Base-by-base conservation (phyloP, 1,140 invertebrate species). In the Harpegnathos saltator region DNA sequence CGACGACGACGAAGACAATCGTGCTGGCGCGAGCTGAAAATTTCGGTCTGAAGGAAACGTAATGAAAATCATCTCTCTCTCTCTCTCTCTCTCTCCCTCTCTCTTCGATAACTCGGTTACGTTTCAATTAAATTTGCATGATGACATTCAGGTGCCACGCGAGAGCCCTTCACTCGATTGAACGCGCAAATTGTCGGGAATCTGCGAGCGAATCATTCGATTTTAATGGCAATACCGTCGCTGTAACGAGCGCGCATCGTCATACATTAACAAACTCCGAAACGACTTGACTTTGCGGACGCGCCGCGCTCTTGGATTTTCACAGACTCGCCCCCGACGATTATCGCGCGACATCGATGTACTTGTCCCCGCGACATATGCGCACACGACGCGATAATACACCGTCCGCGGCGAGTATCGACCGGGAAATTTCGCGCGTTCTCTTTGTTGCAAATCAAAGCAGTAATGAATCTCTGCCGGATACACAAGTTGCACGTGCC, bases 81-180 rank as follows among this genome's bases (percentile, higher is more conserved):
- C n/a, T n/a, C n/a, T n/a, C n/a, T n/a, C n/a, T n/a, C n/a, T n/a
- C n/a, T n/a, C n/a, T n/a, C n/a, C n/a, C n/a, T n/a, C n/a, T n/a
- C n/a, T n/a, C n/a, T n/a, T n/a, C 75, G 52, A 78, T 78, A 80
- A 80, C 29, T 75, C 62, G 73, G 78, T 82, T 61, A 82, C 44
- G 44, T 74, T 58, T 62, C 78, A 54, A 0, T 73, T 73, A 71
- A 62, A 82, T 74, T 82, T 63, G 44, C 58, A 63, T 74, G 78
- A 44, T 24, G 26, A 69, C 75, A 52, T 69, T 69, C n/a, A 22
- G 14, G 15, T n/a, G 24, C 29, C n/a, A n/a, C n/a, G n/a, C n/a
- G n/a, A n/a, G n/a, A 69, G 48, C 29, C 15, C 11, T 78, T 71
- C 22, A 71, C 52, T 44, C 65, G 54, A 80, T 80, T 80, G 74